Conservation (phyloP, 2,797 vertebrate genomes). For the Mergus octosetaceus region DNA sequence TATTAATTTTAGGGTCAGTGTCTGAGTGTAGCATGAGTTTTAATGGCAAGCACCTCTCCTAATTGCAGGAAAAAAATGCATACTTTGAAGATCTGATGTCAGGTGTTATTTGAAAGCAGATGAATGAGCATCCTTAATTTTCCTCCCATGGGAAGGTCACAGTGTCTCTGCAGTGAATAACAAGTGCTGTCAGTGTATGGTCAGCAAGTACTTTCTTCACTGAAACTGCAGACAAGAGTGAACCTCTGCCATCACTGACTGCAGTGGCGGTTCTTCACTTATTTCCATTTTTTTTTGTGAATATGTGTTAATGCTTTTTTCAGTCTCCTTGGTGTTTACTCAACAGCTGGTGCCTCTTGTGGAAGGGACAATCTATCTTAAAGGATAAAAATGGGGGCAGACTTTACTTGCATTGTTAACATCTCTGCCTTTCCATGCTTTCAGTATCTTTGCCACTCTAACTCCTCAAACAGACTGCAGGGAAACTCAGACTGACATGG, state of each 20-base stretch:
- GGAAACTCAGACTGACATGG: neutral
- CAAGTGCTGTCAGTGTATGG: neutral
- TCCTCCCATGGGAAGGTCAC: neutral
- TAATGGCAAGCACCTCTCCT: neutral
- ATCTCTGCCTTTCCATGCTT: neutral
- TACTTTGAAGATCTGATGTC: neutral
- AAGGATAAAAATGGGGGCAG: neutral
- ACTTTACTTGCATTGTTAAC: neutral
- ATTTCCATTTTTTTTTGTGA: neutral
- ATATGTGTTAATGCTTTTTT: neutral
- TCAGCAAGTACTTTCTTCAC: conserved; percentile 19
- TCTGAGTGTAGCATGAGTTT: neutral
- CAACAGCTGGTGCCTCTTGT: neutral
- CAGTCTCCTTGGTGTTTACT: neutral
- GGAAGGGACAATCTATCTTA: neutral
- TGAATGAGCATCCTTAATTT: conserved; percentile 15
- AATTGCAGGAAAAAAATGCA: neutral
- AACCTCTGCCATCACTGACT: neutral
- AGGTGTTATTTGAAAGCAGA: neutral
- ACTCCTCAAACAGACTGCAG: fast-evolving
- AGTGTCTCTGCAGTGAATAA: neutral
- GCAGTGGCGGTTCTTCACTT: neutral
- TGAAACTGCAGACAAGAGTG: neutral
- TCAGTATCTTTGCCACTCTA: neutral
- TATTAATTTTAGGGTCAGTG: conserved; percentile 13